Percentiles rank a stretch among this genome's conserved stretches.
These are phyloP conservation scores for Rhyzopertha dominica DNA, from an alignment of 1,140 invertebrate genomes.

Conservation along the genomic window DNA sequence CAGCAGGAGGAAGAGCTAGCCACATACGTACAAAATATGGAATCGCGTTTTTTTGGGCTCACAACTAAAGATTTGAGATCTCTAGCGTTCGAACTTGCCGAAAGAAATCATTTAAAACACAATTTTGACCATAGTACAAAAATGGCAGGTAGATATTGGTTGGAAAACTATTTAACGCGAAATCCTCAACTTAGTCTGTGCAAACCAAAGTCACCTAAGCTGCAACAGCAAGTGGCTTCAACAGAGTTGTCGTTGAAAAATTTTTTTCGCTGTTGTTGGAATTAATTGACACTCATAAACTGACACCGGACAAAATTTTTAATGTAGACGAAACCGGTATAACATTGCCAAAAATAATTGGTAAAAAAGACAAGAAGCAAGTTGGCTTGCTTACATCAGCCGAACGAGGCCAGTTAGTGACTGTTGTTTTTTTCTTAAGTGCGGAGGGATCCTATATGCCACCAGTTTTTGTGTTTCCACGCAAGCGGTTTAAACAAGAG, in stretches of 20 bases:
- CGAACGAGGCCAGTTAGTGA: slow-evolving; percentile 43
- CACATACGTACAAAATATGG: background rate
- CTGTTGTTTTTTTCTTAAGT: slow-evolving; percentile 39
- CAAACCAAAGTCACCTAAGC: background rate
- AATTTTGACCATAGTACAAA: background rate
- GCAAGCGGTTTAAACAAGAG: slow-evolving; percentile 33
- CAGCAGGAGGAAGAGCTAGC: background rate
- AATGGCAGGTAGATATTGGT: background rate
- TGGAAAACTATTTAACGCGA: background rate
- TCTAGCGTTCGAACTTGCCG: too few species aligned
- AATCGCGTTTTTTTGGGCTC: background rate
- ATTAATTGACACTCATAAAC: slow-evolving; percentile 26
- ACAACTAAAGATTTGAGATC: background rate
- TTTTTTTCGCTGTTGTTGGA: background rate
- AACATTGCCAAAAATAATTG: slow-evolving; percentile 35
- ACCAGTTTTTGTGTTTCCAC: slow-evolving; percentile 45
- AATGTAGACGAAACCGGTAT: slow-evolving; percentile 45
- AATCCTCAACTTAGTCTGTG: background rate
- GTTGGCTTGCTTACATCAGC: slow-evolving; percentile 34
- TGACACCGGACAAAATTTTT: slow-evolving; percentile 28
- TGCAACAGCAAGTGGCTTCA: background rate
- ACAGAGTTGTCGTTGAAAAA: background rate
- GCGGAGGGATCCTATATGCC: slow-evolving; percentile 43
- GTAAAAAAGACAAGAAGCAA: slow-evolving; percentile 37
- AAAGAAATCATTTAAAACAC: background rate